Base-by-base conservation (phyloP, 2,797 vertebrate species). In the Simalia tracyae region DNA sequence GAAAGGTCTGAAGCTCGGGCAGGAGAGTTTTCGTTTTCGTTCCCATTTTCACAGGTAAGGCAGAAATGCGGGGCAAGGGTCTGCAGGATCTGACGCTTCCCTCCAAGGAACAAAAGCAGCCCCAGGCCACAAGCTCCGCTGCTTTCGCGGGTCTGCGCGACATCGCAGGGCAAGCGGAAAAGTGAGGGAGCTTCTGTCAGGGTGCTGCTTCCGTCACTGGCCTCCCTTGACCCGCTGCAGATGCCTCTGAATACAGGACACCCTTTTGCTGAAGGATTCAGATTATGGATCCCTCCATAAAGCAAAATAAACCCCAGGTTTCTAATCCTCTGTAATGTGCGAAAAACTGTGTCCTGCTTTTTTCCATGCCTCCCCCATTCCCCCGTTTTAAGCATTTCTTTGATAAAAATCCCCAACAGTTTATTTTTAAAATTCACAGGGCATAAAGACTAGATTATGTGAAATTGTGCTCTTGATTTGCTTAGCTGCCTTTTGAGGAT, bases 41-140 rank as follows among this genome's bases (percentile, higher is more conserved):
- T 36, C 72, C 72, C 9, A 0, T 81, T 81, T 81, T 24, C 72
- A 24, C 72, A 5, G 42, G 36, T 81, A 4, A 46, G 1, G 72
- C 72, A 42, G 15, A 86, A 31, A 57, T 59, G 60, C 57, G 36
- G 61, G n/a, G 60, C 31, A 14, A 63, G 54, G 64, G 19, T 7
- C 26, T 50, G 86, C 64, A 88, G 89, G 91, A 84, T 90, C 87
- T 91, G 94, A 94, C 93, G 1, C 8, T 42, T 22, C 36, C 4
- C 72, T 81, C 36, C 1, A 15, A 19, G 72, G 19, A 24, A 46
- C 19, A 8, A 10, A 81, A 81, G 19, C 72, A 10, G 72, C 36
- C 4, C 19, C 72, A 24, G 0, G 4, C 8, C 72, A 46, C 3
- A 81, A 81, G 72, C 72, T 46, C 36, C 3, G 19, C 72, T 19